Percentiles rank a stretch among this genome's conserved stretches.
Evolutionary conservation across 2,888 invertebrate genomes (phyloP).

Genomic region (Pandemis cinnamomeana): DNA sequence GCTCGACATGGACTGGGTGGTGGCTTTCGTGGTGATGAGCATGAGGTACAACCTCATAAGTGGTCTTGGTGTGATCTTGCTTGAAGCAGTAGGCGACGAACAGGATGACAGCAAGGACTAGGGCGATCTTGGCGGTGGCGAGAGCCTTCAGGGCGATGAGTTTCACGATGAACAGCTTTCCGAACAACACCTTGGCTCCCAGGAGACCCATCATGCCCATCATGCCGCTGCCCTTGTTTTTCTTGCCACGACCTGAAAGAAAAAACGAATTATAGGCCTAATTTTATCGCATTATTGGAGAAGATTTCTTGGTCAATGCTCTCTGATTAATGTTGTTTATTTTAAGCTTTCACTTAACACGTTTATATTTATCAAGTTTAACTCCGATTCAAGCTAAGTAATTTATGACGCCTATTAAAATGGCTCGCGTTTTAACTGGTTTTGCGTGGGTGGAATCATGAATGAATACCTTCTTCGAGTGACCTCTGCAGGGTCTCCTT

Average conservation of each 20-base stretch:
- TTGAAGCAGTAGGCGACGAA: slow-evolving; percentile 77
- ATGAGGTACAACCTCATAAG: slow-evolving; percentile 78
- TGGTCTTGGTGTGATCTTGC: slow-evolving; percentile 75
- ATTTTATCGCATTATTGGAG: not conserved
- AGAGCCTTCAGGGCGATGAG: slow-evolving; percentile 92
- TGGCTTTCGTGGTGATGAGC: slow-evolving; percentile 83
- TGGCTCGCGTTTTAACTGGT: slow-evolving; percentile 14
- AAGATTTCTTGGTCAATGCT: slow-evolving; percentile 28
- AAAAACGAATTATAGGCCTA: slow-evolving; percentile 1
- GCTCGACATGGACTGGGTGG: slow-evolving; percentile 86
- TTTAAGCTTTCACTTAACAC: slow-evolving; percentile 37
- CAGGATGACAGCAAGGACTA: slow-evolving; percentile 89
- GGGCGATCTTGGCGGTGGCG: slow-evolving; percentile 91
- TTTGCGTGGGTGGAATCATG: slow-evolving; percentile 23
- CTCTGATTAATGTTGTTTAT: slow-evolving; percentile 30
- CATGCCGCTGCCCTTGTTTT: slow-evolving; percentile 88
- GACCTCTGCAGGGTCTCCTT: slow-evolving; percentile 90
- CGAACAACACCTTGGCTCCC: slow-evolving; percentile 74
- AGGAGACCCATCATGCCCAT: slow-evolving; percentile 88
- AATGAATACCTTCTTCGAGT: slow-evolving; percentile 89
- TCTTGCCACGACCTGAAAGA: slow-evolving; percentile 88
- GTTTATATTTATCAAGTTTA: slow-evolving; percentile 28
- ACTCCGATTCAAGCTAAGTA: slow-evolving; percentile 23
- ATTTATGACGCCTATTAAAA: slow-evolving; percentile 29
- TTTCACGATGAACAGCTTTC: slow-evolving; percentile 89